Evolutionary conservation across 2,888 invertebrate species (phyloP).

Genomic region (Sisyra nigra): DNA sequence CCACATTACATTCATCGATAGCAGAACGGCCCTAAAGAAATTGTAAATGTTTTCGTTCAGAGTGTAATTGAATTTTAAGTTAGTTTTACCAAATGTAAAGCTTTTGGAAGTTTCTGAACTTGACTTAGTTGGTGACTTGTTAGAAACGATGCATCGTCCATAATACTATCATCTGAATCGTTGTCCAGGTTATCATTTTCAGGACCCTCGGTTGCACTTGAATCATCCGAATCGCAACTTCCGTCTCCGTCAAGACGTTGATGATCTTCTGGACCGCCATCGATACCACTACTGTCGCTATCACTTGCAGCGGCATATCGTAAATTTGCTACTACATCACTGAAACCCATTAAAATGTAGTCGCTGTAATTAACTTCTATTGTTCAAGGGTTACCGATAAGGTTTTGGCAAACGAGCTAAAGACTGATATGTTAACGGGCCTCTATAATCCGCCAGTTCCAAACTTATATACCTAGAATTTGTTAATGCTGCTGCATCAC

Average conservation of each 20-base stretch:
- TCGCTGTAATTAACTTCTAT: background rate
- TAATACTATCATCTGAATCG: conserved; percentile 47
- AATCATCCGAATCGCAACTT: conserved; percentile 26
- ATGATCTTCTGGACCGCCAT: conserved; percentile 22
- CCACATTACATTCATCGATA: conserved; percentile 52
- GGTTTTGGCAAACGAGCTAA: conserved; percentile 69
- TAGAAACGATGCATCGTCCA: conserved; percentile 59
- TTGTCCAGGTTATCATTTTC: conserved; percentile 38
- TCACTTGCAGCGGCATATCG: conserved; percentile 38
- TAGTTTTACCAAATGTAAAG: conserved; percentile 31
- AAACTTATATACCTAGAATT: conserved; percentile 47
- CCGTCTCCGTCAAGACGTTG: conserved; percentile 24
- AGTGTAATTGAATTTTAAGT: background rate
- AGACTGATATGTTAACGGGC: conserved; percentile 72
- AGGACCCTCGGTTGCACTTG: conserved; percentile 53
- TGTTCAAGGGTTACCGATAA: conserved; percentile 38
- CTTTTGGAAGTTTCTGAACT: conserved; percentile 38
- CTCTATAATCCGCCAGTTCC: conserved; percentile 65
- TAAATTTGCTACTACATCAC: conserved; percentile 48
- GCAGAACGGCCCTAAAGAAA: conserved; percentile 23
- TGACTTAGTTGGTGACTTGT: conserved; percentile 29
- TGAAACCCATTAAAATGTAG: conserved; percentile 20
- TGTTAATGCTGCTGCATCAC: conserved; percentile 42
- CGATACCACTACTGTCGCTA: conserved; percentile 39
- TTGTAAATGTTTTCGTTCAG: background rate